A percentile compares a stretch with the other conserved stretches of the same genome.
Conservation (phyloP, 2,888 invertebrate genomes). For the Agrotis exclamationis region DNA sequence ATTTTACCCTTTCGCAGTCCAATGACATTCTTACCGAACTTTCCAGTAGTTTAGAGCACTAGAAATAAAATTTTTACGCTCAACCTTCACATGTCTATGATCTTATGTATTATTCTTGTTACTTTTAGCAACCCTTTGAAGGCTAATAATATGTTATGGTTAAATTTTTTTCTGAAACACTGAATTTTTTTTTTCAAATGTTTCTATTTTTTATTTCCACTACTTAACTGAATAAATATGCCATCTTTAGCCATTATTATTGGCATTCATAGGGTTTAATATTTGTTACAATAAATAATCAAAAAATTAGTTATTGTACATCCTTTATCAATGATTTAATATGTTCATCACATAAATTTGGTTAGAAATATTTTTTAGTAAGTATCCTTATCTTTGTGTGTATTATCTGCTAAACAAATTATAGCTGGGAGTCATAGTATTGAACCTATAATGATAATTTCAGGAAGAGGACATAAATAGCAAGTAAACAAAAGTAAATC, state of each 20-base stretch:
- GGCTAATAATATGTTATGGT: slow-evolving; percentile 12
- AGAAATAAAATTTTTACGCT: slow-evolving; percentile 87
- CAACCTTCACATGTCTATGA: slow-evolving; percentile 73
- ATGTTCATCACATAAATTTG: too few relatives aligned
- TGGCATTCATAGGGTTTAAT: slow-evolving; percentile 16
- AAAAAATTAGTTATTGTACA: not conserved
- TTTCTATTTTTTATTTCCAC: too few relatives aligned
- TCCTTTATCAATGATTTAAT: not conserved
- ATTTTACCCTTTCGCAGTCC: slow-evolving; percentile 94
- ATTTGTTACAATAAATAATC: not conserved
- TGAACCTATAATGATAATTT: not conserved
- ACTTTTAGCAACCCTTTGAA: slow-evolving; percentile 23
- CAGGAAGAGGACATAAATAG: not conserved
- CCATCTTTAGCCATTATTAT: slow-evolving; percentile 8
- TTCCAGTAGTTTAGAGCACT: slow-evolving; percentile 95
- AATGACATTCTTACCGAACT: slow-evolving; percentile 93
- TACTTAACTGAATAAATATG: not conserved
- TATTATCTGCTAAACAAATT: not conserved
- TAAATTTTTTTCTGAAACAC: not conserved
- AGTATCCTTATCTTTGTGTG: not conserved
- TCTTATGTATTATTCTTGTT: not conserved
- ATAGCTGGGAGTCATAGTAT: not conserved
- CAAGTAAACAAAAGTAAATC: not conserved
- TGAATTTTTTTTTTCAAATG: not conserved
- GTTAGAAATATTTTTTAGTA: too few relatives aligned